Conservation (phyloP, 2,113 vertebrate genomes). For the Mormyrus iriodes region DNA sequence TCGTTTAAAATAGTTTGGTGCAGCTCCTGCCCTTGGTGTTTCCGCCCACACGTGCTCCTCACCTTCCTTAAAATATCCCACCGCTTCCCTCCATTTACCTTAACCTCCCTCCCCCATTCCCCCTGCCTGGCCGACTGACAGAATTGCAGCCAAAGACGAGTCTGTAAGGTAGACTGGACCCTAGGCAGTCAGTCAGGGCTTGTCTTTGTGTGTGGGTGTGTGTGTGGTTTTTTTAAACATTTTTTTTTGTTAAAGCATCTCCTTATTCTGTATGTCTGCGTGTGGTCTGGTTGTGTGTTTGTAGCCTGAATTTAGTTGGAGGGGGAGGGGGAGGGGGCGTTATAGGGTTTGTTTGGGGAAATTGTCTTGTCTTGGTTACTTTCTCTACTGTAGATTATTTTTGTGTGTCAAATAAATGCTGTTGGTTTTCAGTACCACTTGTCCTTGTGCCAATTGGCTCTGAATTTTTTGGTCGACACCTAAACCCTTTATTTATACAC, state of each 20-base stretch:
- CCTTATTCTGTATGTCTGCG: slow-evolving; percentile 1
- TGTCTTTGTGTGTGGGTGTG: background rate
- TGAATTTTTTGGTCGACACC: background rate
- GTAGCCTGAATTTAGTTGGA: slow-evolving; percentile 44
- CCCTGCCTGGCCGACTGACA: slow-evolving; percentile 12
- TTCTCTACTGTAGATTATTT: slow-evolving; percentile 64
- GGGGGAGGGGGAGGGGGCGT: slow-evolving; percentile 38
- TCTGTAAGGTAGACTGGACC: slow-evolving; percentile 14
- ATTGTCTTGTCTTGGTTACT: slow-evolving; percentile 41
- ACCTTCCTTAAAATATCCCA: background rate
- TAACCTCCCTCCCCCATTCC: background rate
- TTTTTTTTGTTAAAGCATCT: background rate
- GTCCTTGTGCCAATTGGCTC: background rate
- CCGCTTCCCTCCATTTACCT: background rate
- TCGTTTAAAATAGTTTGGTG: slow-evolving; percentile 8
- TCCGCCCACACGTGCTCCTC: slow-evolving; percentile 12
- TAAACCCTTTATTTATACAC: too few relatives aligned
- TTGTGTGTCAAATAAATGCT: slow-evolving; percentile 62
- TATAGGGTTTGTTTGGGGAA: slow-evolving; percentile 46
- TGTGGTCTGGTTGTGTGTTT: slow-evolving; percentile 26
- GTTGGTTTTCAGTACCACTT: slow-evolving; percentile 46
- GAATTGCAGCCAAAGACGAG: slow-evolving; percentile 29
- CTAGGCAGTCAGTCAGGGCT: slow-evolving; percentile 5
- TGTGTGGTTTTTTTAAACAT: background rate
- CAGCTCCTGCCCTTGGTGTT: background rate